These are phyloP conservation scores for Streblospio benedicti DNA, from an alignment of 1,140 invertebrate genomes.

Conservation along the genomic window DNA sequence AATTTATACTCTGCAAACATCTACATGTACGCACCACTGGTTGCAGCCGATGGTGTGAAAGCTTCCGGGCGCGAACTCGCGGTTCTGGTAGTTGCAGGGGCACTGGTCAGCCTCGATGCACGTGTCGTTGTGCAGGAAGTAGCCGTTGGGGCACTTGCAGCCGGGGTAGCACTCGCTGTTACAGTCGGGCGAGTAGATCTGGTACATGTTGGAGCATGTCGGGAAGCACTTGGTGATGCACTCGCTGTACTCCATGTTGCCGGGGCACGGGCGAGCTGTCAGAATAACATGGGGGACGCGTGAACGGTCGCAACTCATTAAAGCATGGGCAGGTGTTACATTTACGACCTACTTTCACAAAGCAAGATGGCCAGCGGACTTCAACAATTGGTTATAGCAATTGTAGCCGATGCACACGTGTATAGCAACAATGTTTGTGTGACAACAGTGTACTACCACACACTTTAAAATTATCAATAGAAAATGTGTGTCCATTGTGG, in stretches of 20 bases:
- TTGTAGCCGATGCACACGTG: no score
- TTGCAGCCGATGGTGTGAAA: constrained; percentile 23
- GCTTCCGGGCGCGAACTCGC: constrained; percentile 11
- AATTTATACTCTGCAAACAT: no score
- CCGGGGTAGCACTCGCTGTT: constrained; percentile 11
- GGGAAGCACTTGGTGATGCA: constrained; percentile 13
- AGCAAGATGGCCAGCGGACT: no score
- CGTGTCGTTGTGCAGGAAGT: constrained; percentile 13
- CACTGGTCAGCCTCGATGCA: constrained; percentile 23
- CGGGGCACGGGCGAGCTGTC: constrained; percentile 10
- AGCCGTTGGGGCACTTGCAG: constrained; percentile 12
- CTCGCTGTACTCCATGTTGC: constrained; percentile 11
- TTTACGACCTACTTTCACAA: no score
- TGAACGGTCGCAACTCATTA: no score
- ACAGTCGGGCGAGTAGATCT: constrained; percentile 6
- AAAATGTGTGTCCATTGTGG: no score
- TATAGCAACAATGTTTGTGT: no score
- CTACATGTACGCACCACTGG: constrained; percentile 22
- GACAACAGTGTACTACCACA: no score
- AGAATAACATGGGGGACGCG: no score
- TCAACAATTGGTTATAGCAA: no score
- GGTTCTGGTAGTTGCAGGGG: constrained; percentile 22
- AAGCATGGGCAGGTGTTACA: no score
- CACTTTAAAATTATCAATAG: no score
- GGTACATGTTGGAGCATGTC: constrained; percentile 15